phyloP scores from a whole-genome alignment of 2,797 vertebrate species.

The Centroberyx gerrardi region DNA sequence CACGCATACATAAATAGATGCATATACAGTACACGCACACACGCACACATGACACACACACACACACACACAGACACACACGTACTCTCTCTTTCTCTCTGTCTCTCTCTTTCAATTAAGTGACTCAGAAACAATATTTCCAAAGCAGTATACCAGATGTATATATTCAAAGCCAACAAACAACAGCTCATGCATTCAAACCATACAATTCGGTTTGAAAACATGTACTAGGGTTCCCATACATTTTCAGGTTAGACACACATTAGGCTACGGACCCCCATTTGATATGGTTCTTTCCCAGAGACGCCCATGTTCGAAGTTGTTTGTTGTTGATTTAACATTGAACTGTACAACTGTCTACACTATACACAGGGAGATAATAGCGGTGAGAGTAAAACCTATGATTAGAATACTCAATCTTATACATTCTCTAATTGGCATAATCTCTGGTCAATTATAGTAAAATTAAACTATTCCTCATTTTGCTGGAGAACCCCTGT shows the following conservation, averaged over 20 bases:
- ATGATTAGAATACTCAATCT: background rate
- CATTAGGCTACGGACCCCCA: too few relatives aligned
- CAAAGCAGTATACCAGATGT: background rate
- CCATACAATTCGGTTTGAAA: background rate
- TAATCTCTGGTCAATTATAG: background rate
- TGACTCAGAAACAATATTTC: background rate
- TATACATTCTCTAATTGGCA: background rate
- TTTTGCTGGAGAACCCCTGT: background rate
- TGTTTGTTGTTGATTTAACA: background rate
- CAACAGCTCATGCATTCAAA: background rate
- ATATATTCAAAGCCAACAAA: background rate
- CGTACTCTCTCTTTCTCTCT: constrained; percentile 8
- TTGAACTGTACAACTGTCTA: constrained; percentile 21
- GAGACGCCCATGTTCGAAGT: too few relatives aligned
- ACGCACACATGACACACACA: constrained; percentile 4
- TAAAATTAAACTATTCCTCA: background rate
- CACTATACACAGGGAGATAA: background rate
- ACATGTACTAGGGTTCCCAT: too few relatives aligned
- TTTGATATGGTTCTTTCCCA: background rate
- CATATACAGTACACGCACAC: background rate
- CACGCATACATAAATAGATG: constrained; percentile 12
- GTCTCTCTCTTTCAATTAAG: constrained; percentile 5
- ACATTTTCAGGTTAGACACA: background rate
- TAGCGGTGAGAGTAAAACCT: constrained; percentile 13
- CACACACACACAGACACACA: constrained; percentile 15